Evolutionary conservation across 1,140 invertebrate species (phyloP).

Genomic region (Aphelinus certus): DNA sequence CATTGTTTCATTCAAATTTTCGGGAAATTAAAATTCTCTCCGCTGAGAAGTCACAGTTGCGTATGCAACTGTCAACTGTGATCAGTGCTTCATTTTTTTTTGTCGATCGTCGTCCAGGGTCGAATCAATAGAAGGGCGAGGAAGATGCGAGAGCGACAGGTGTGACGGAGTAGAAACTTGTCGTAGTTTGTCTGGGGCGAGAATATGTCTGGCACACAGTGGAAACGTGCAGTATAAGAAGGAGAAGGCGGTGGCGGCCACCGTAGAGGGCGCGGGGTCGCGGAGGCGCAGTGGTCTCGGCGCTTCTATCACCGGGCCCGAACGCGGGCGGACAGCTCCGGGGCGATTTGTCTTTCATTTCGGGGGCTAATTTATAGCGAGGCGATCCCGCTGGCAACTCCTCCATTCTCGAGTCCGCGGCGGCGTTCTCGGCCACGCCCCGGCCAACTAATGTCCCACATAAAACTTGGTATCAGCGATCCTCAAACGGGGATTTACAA

Average conservation of each 20-base stretch:
- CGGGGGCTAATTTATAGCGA: constrained; percentile 65
- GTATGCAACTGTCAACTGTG: no score
- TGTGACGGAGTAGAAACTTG: no score
- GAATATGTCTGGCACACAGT: no score
- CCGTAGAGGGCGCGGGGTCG: no score
- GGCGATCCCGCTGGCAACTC: constrained; percentile 37
- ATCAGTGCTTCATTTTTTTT: no score
- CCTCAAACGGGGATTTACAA: constrained; percentile 68
- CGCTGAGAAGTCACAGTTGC: no score
- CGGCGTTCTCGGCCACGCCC: constrained; percentile 56
- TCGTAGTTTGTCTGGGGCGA: no score
- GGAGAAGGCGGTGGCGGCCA: constrained; percentile 24
- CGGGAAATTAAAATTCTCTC: no score
- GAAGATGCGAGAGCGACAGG: no score
- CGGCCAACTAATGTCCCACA: constrained; percentile 67
- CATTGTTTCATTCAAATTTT: no score
- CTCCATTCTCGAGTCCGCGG: constrained; percentile 10
- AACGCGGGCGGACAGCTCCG: constrained; percentile 64
- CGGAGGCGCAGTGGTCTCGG: constrained; percentile 29
- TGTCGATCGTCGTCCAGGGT: no score
- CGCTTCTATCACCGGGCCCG: constrained; percentile 62
- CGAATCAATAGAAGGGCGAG: no score
- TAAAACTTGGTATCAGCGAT: constrained; percentile 68
- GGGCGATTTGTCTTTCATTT: constrained; percentile 68
- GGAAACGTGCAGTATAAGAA: constrained; percentile 7